Percentiles rank a stretch among this genome's conserved stretches.
Evolutionary conservation across 2,797 vertebrate species (phyloP).

Genomic region (Mormyrus hasselquistii): DNA sequence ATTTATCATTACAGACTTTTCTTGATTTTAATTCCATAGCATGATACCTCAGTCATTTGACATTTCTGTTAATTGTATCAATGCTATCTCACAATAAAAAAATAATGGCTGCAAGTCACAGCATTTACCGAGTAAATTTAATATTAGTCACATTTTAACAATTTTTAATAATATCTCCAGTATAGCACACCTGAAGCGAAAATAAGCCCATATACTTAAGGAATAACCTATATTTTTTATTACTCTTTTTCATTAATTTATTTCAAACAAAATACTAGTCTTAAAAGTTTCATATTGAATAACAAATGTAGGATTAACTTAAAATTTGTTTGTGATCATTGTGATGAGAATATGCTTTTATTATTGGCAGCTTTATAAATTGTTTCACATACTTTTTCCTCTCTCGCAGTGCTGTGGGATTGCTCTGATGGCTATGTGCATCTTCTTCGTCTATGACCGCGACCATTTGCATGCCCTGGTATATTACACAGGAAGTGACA

Average conservation of each 20-base stretch:
- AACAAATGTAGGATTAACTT: not conserved
- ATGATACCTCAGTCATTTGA: not conserved
- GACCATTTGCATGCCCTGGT: slow-evolving; percentile 52
- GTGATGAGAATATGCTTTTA: not conserved
- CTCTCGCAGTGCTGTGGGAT: slow-evolving; percentile 59
- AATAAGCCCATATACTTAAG: not conserved
- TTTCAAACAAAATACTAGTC: not conserved
- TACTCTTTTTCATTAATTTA: not conserved
- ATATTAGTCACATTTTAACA: not conserved
- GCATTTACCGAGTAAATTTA: not conserved
- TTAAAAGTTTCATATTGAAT: not conserved
- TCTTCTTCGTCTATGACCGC: slow-evolving; percentile 63
- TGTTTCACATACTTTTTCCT: not conserved
- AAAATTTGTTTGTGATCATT: not conserved
- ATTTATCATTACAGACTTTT: not conserved
- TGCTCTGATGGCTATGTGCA: slow-evolving; percentile 69
- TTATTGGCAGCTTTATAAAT: not conserved
- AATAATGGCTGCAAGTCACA: not conserved
- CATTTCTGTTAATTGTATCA: not conserved
- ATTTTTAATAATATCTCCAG: not conserved
- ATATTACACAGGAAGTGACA: slow-evolving; percentile 55
- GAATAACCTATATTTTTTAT: not conserved
- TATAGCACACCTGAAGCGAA: not conserved
- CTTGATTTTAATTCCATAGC: not conserved
- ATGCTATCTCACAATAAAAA: not conserved